A percentile compares a stretch with the other conserved stretches of the same genome.
Conservation (phyloP, 2,888 invertebrate species). For the Anarsia innoxiella region DNA sequence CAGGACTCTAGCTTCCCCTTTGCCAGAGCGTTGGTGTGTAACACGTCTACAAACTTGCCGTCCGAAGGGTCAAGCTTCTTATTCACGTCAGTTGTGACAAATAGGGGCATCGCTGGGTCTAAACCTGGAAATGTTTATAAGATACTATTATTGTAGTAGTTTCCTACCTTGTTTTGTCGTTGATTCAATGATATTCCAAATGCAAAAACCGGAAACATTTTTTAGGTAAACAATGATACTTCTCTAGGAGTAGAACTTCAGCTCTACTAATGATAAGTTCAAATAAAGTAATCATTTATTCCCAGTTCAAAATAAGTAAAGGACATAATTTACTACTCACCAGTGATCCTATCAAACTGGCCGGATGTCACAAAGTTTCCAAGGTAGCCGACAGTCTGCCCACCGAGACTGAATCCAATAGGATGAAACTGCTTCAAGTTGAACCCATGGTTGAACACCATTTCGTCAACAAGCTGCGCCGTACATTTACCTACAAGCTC, state of each 20-base stretch:
- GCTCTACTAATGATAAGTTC: no score
- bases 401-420: conserved; percentile 80
- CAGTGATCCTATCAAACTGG: conserved; percentile 69
- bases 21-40: conserved; percentile 77
- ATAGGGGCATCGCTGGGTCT: conserved; percentile 80
- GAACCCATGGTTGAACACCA: conserved; percentile 57
- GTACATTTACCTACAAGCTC: conserved; percentile 76
- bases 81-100: conserved; percentile 56
- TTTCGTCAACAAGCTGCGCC: conserved; percentile 71
- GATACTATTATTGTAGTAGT: no score
- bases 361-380: conserved; percentile 61
- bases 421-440: conserved; percentile 68
- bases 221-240: no score
- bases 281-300: no score
- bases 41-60: conserved; percentile 77
- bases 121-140: conserved; percentile 74
- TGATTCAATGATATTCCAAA: no score
- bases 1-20: conserved; percentile 70
- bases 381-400: conserved; percentile 73
- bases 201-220: no score
- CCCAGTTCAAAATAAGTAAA: no score
- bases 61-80: conserved; percentile 72
- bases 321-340: no score
- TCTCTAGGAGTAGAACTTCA: no score
- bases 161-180: no score